Conservation (phyloP, 1,140 invertebrate species). For the Oncopodura yosiiana region DNA sequence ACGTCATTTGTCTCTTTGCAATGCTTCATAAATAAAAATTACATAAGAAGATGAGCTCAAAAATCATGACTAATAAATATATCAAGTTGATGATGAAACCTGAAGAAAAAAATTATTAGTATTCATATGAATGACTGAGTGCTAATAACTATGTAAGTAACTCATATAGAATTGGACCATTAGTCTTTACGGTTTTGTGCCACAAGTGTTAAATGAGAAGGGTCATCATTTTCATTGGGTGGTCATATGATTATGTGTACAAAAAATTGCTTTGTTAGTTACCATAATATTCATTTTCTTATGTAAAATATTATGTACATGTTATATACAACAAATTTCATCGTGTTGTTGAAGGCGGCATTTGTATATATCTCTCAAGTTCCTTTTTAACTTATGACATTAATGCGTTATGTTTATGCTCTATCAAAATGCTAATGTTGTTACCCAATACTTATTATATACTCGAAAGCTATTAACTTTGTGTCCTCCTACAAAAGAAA, state of each 20-base stretch:
- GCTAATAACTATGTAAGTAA: constrained; percentile 35
- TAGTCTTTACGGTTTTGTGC: constrained; percentile 34
- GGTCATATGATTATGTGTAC: no score
- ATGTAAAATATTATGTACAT: no score
- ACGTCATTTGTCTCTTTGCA: background rate
- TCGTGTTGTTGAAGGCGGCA: no score
- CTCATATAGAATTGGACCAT: constrained; percentile 33
- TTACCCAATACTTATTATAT: background rate
- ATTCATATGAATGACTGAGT: constrained; percentile 34
- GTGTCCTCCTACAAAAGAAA: no score
- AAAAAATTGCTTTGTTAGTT: no score
- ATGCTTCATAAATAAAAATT: background rate
- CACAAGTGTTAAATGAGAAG: constrained; percentile 32
- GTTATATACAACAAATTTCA: no score
- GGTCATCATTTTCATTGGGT: constrained; percentile 35
- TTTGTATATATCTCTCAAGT: no score
- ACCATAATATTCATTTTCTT: no score
- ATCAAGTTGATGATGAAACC: constrained; percentile 13
- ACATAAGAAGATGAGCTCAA: constrained; percentile 1
- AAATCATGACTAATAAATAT: no score
- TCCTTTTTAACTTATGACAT: no score
- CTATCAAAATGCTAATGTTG: constrained; percentile 28
- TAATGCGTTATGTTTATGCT: constrained; percentile 25
- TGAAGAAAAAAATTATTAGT: constrained; percentile 33
- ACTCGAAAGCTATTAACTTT: no score